A percentile compares a stretch with the other conserved stretches of the same genome.
These are phyloP conservation scores for Acanthis flammea DNA, from an alignment of 2,797 vertebrate genomes.

Conservation along the genomic window DNA sequence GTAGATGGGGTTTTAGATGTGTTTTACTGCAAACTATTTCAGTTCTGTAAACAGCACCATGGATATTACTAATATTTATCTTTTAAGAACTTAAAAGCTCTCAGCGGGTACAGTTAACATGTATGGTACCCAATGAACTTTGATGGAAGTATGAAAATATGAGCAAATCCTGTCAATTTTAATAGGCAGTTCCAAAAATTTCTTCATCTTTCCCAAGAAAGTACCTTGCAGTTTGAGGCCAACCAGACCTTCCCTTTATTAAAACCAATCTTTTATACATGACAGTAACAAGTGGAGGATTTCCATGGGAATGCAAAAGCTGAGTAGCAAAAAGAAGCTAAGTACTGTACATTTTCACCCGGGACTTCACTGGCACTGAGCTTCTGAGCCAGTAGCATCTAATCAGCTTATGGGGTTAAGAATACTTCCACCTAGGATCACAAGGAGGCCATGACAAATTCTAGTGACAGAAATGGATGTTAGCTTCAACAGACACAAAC, in stretches of 20 bases:
- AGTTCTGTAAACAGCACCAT: background rate
- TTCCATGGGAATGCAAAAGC: background rate
- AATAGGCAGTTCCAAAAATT: background rate
- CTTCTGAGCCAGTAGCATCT: background rate
- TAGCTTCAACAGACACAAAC: background rate
- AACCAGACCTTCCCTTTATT: background rate
- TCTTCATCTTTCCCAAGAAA: background rate
- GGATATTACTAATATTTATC: background rate
- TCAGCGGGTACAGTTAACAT: background rate
- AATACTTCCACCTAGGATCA: background rate
- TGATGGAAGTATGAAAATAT: background rate
- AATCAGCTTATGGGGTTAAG: background rate
- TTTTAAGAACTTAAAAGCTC: background rate
- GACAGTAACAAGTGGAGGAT: background rate
- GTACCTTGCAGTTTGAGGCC: background rate
- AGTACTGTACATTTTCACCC: background rate
- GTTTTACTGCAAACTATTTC: background rate
- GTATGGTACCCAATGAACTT: background rate
- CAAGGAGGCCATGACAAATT: background rate
- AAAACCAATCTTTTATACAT: rapidly evolving
- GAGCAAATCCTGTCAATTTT: background rate
- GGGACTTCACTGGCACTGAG: background rate
- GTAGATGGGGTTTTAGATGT: background rate
- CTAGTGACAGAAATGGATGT: background rate
- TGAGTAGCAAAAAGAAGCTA: background rate